Evolutionary conservation across 1,140 invertebrate species (phyloP).

Genomic region (Drosophila ohnishii): DNA sequence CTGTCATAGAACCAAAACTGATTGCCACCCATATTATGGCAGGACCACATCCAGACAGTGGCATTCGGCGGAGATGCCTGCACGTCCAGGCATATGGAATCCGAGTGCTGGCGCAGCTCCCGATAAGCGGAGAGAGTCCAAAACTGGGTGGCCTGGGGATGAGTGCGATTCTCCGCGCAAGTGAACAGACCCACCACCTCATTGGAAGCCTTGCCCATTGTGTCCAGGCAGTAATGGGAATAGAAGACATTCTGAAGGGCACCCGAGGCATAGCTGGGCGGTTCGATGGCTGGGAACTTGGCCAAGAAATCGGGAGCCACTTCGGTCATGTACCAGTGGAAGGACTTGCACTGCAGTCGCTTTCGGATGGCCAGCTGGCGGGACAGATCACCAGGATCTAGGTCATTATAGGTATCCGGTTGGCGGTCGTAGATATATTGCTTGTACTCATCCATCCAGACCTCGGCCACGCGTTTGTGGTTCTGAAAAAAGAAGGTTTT

Average conservation of each 20-base stretch:
- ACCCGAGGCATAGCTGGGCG: conserved; percentile 88
- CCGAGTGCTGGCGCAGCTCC: conserved; percentile 87
- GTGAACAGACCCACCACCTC: conserved; percentile 85
- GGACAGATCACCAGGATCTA: conserved; percentile 88
- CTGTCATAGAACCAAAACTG: conserved; percentile 91
- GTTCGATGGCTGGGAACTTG: conserved; percentile 91
- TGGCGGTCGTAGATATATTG: conserved; percentile 88
- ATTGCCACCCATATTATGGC: conserved; percentile 90
- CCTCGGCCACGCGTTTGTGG: conserved; percentile 91
- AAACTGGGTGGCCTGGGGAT: conserved; percentile 65
- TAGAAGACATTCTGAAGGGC: conserved; percentile 88
- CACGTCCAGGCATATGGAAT: conserved; percentile 89
- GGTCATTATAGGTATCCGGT: conserved; percentile 85
- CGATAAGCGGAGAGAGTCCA: conserved; percentile 86
- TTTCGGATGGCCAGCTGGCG: conserved; percentile 87
- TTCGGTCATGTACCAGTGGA: conserved; percentile 93
- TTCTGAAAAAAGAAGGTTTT: conserved; percentile 82
- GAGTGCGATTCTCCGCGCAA: conserved; percentile 59
- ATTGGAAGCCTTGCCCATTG: conserved; percentile 86
- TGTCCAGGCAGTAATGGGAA: conserved; percentile 90
- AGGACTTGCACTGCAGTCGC: conserved; percentile 90
- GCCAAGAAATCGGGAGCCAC: conserved; percentile 90
- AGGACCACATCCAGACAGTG: conserved; percentile 89
- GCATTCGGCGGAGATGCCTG: conserved; percentile 86
- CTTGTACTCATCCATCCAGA: conserved; percentile 96